Evolutionary conservation across 2,888 invertebrate species (phyloP), one percentile per base, ranked within the genome.

Genomic region (Hydropsyche betteni): DNA sequence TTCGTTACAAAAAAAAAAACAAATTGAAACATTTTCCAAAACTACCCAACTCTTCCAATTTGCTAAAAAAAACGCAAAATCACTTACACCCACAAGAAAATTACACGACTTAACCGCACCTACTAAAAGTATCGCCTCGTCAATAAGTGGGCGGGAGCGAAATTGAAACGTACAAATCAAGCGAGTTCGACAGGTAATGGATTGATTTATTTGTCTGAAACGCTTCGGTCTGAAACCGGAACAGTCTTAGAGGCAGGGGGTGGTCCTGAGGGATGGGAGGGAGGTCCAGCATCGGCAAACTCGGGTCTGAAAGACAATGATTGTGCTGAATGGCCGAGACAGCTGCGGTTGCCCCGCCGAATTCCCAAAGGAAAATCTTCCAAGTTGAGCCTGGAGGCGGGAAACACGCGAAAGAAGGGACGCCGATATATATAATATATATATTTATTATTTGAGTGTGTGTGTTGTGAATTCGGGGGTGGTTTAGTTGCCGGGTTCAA

Each of bases 81-180:
- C 24, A 24, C 24, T 24, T 24, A 24, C 24, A 24, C 24, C 24
- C 24, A 1, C 24, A 24, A 24, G 24, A 24, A 24, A 24, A 24
- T 24, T 24, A 24, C 24, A 24, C 24, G 24, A 24, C 24, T 24
- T 24, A 24, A 24, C 24, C 24, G 24, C 24, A 44, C 10, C 44
- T 8, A 10, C 44, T 44, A 4, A 44, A 44, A 44, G 10, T 44
- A 44, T 24, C 24, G 24, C 24, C 44, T 44, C 44, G 44, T 44
- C 44, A 44, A 44, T 44, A 44, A 44, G 44, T 44, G 44, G 44
- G 34, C 33, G 8, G 36, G 58, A 16, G 34, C 36, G 64, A 64
- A 64, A 64, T 64, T 64, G 64, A 64, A 64, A 64, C 64, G 64
- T 64, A 64, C 64, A 64, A 64, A 64, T 64, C 64, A 64, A 64